These are phyloP conservation scores for Cyrtorhinus lividipennis DNA, from an alignment of 1,140 invertebrate species.

Conservation along the genomic window DNA sequence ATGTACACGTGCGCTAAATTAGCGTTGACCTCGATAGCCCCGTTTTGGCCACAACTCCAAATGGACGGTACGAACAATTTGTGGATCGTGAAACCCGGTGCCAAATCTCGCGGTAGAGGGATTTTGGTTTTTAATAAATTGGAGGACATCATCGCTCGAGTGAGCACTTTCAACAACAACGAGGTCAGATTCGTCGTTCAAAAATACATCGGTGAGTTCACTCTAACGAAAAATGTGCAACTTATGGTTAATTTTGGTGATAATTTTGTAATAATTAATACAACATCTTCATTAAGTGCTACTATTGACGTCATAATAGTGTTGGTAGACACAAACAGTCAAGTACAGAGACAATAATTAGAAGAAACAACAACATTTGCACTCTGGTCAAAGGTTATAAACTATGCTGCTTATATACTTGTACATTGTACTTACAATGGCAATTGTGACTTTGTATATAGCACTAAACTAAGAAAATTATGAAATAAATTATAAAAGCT, in stretches of 20 bases:
- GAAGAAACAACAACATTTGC: too few relatives aligned
- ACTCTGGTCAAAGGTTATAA: too few relatives aligned
- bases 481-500: too few relatives aligned
- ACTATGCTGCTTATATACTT: too few relatives aligned
- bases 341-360: too few relatives aligned
- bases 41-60: slow-evolving; percentile 62
- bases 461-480: too few relatives aligned
- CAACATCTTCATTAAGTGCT: not conserved
- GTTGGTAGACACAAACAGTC: not conserved
- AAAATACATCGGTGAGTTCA: slow-evolving; percentile 75
- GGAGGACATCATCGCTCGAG: slow-evolving; percentile 64
- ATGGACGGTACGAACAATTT: slow-evolving; percentile 74
- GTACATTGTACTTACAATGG: too few relatives aligned
- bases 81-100: slow-evolving; percentile 92
- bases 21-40: slow-evolving; percentile 41
- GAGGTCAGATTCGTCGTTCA: slow-evolving; percentile 80
- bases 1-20: slow-evolving; percentile 33
- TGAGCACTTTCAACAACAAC: slow-evolving; percentile 32
- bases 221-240: not conserved
- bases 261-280: too few relatives aligned
- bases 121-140: slow-evolving; percentile 75
- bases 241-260: not conserved
- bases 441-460: too few relatives aligned
- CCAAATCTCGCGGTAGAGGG: slow-evolving; percentile 78
- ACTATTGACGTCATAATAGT: slow-evolving; percentile 5